Conservation (phyloP, 1,140 invertebrate species). For the Scaptodrosophila lebanonensis region DNA sequence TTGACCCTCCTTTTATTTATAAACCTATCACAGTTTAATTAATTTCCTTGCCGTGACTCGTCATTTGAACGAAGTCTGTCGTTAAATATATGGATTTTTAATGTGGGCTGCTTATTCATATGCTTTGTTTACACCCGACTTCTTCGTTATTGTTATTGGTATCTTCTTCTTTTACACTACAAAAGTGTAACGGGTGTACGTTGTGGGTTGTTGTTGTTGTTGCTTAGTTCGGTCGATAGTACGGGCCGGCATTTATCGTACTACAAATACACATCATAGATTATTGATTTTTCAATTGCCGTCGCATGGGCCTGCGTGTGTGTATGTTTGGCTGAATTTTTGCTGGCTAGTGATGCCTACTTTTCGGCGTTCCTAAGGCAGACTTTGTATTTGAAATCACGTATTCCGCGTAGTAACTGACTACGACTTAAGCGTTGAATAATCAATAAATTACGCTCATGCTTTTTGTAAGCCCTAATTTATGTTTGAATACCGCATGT, state of each 20-base stretch:
- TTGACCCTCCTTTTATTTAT: constrained; percentile 4
- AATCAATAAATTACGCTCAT: constrained; percentile 27
- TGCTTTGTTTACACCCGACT: constrained; percentile 17
- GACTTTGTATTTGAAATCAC: constrained; percentile 38
- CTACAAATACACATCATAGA: constrained; percentile 29
- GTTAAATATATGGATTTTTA: not conserved
- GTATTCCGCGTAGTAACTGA: constrained; percentile 25
- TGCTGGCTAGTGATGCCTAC: too few relatives aligned
- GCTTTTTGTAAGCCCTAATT: too few relatives aligned
- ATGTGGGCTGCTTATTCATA: too few relatives aligned
- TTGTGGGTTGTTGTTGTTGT: constrained; percentile 37
- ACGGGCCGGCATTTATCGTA: constrained; percentile 46
- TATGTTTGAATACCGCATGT: too few relatives aligned
- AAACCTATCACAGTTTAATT: constrained; percentile 10
- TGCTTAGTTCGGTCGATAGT: constrained; percentile 44
- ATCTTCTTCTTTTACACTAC: not conserved
- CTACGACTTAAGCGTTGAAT: constrained; percentile 1
- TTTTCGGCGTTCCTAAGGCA: constrained; percentile 43
- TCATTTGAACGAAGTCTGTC: constrained; percentile 22
- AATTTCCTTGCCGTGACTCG: constrained; percentile 32
- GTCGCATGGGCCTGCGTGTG: constrained; percentile 38
- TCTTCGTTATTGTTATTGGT: constrained; percentile 7
- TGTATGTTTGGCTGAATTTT: constrained; percentile 23
- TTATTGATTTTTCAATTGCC: constrained; percentile 64
- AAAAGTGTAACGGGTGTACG: constrained; percentile 1